phyloP scores from a whole-genome alignment of 2,113 vertebrate genomes.

The Psettodes erumei region DNA sequence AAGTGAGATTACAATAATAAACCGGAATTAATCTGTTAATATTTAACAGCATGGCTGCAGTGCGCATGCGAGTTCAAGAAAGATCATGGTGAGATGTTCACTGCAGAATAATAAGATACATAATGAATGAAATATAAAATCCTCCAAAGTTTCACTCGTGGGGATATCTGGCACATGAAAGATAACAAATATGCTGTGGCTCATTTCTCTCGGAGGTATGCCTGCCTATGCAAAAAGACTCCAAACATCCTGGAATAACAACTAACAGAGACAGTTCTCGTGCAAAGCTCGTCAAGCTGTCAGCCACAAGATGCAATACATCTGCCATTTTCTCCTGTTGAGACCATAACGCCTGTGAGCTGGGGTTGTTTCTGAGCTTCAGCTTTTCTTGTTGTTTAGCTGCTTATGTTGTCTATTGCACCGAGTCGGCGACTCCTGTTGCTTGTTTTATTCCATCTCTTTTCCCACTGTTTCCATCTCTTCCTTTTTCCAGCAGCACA shows the following conservation, averaged over 20 bases:
- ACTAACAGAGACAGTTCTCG: slow-evolving; percentile 29
- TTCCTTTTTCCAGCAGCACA: slow-evolving; percentile 1
- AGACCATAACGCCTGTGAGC: slow-evolving; percentile 49
- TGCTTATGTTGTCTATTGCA: slow-evolving; percentile 19
- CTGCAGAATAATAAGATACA: slow-evolving; percentile 19
- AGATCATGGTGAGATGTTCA: neutral
- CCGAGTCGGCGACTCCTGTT: slow-evolving; percentile 19
- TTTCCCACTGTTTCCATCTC: slow-evolving; percentile 21
- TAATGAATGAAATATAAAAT: slow-evolving; percentile 37
- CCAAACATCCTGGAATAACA: slow-evolving; percentile 33
- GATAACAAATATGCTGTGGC: neutral
- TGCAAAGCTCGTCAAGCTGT: slow-evolving; percentile 54
- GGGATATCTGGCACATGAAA: slow-evolving; percentile 16
- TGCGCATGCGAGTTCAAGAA: neutral
- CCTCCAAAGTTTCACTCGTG: neutral
- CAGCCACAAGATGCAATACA: slow-evolving; percentile 48
- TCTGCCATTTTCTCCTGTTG: slow-evolving; percentile 57
- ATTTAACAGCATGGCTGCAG: neutral
- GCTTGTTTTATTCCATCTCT: slow-evolving; percentile 22
- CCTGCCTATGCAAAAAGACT: slow-evolving; percentile 7
- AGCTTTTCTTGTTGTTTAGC: slow-evolving; percentile 38
- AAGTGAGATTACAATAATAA: neutral
- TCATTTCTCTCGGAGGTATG: slow-evolving; percentile 41
- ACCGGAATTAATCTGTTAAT: neutral
- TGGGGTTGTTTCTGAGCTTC: slow-evolving; percentile 9